Percentiles rank a stretch among this genome's conserved stretches.
These are phyloP conservation scores for Drosophila pandora DNA, from an alignment of 1,140 invertebrate genomes.

Conservation along the genomic window DNA sequence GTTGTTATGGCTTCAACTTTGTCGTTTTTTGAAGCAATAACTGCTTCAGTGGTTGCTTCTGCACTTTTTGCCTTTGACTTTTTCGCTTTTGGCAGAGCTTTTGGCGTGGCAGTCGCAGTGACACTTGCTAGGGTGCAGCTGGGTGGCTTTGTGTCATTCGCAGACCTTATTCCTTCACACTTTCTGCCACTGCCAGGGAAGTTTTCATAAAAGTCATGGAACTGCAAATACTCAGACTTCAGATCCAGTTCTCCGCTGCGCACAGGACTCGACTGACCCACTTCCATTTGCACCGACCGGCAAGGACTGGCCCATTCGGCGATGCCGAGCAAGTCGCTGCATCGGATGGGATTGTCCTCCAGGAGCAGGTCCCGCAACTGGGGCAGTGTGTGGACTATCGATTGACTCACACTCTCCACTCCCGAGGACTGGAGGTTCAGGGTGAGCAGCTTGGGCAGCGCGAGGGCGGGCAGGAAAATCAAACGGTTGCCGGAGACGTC, in stretches of 20 bases:
- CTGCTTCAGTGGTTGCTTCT: slow-evolving; percentile 1
- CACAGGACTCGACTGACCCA: slow-evolving; percentile 32
- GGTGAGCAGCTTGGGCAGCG: slow-evolving; percentile 67
- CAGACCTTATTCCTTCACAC: slow-evolving; percentile 18
- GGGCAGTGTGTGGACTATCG: slow-evolving; percentile 76
- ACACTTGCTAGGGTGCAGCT: slow-evolving; percentile 36
- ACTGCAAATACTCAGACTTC: slow-evolving; percentile 62
- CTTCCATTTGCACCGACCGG: slow-evolving; percentile 42
- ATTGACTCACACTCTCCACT: slow-evolving; percentile 72
- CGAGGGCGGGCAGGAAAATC: slow-evolving; percentile 71
- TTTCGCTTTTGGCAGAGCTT: slow-evolving; percentile 62
- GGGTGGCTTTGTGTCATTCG: slow-evolving; percentile 43
- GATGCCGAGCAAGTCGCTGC: slow-evolving; percentile 76
- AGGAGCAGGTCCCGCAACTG: slow-evolving; percentile 75
- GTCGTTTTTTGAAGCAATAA: background rate
- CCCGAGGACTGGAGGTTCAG: slow-evolving; percentile 74
- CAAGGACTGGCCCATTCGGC: slow-evolving; percentile 83
- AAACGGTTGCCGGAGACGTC: slow-evolving; percentile 77
- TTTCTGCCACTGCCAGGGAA: slow-evolving; percentile 35
- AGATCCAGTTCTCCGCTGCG: slow-evolving; percentile 42
- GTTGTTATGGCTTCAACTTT: background rate
- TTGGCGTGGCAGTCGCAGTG: slow-evolving; percentile 13
- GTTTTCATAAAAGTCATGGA: slow-evolving; percentile 66
- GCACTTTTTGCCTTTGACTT: slow-evolving; percentile 49
- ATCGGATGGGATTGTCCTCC: slow-evolving; percentile 81